phyloP scores from a whole-genome alignment of 2,888 invertebrate species.

The Auanema sp. region DNA sequence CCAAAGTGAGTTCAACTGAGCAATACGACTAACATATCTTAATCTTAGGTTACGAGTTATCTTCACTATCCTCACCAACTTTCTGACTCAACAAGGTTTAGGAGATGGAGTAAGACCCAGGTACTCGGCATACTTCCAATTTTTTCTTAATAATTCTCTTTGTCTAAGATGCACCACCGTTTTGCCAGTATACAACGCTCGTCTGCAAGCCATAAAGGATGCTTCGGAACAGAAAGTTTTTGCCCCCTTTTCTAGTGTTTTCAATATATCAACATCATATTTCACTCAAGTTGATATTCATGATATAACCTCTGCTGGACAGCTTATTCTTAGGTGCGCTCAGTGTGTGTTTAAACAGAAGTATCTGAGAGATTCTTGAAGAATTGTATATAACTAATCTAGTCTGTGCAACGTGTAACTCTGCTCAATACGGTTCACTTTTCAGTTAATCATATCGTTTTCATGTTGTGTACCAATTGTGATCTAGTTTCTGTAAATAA shows the following conservation, averaged over 20 bases:
- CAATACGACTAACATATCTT: too few relatives aligned
- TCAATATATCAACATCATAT: slow-evolving; percentile 39
- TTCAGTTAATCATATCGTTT: too few relatives aligned
- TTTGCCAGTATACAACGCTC: slow-evolving; percentile 50
- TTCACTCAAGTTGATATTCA: slow-evolving; percentile 44
- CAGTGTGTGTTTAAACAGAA: slow-evolving; percentile 26
- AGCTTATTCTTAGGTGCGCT: slow-evolving; percentile 28
- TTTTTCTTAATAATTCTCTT: slow-evolving; percentile 10
- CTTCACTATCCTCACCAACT: slow-evolving; percentile 46
- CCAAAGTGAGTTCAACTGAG: slow-evolving; percentile 33
- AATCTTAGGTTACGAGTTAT: slow-evolving; percentile 51
- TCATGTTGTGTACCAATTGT: too few relatives aligned
- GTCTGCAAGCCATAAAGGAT: slow-evolving; percentile 49
- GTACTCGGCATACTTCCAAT: background rate
- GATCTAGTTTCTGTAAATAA: too few relatives aligned
- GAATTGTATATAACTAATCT: background rate
- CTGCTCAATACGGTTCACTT: too few relatives aligned
- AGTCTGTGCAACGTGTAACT: too few relatives aligned
- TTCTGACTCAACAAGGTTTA: slow-evolving; percentile 48
- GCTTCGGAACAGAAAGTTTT: slow-evolving; percentile 40
- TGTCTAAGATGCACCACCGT: slow-evolving; percentile 21
- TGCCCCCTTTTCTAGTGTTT: slow-evolving; percentile 30
- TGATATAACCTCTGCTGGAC: slow-evolving; percentile 31
- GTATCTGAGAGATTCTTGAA: slow-evolving; percentile 31
- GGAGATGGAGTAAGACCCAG: slow-evolving; percentile 39